Percentiles rank a stretch among this genome's conserved stretches.
Conservation (phyloP, 2,113 vertebrate genomes). For the Garra rufa region DNA sequence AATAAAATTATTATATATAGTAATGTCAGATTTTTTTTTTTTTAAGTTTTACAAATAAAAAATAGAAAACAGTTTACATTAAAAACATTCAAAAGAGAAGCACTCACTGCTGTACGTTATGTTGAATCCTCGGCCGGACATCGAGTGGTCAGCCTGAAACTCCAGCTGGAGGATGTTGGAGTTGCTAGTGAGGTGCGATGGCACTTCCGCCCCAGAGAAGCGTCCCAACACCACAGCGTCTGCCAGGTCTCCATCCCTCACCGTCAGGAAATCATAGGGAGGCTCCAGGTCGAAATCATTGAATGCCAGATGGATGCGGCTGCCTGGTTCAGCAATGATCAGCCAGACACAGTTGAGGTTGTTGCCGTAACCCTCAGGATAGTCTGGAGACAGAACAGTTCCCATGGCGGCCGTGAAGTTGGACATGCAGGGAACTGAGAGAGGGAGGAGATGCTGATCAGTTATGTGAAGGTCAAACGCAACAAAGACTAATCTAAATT, state of each 20-base stretch:
- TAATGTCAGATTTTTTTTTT: no score
- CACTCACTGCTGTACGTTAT: conserved; percentile 97
- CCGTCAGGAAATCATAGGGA: conserved; percentile 95
- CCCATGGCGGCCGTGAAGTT: conserved; percentile 97
- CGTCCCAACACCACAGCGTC: conserved; percentile 89
- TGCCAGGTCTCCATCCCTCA: conserved; percentile 91
- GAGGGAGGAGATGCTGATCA: conserved; percentile 53
- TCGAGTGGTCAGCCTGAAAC: conserved; percentile 98
- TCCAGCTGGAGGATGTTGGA: conserved; percentile 90
- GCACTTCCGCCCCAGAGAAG: conserved; percentile 94
- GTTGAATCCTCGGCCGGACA: conserved; percentile 97
- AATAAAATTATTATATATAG: no score
- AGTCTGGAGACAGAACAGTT: conserved; percentile 95
- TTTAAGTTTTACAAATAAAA: no score
- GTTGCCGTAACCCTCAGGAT: conserved; percentile 97
- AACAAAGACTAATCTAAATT: not conserved
- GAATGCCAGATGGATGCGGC: conserved; percentile 93
- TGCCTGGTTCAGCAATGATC: conserved; percentile 91
- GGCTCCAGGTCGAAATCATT: conserved; percentile 98
- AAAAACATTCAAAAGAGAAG: no score
- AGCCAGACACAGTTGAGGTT: conserved; percentile 98
- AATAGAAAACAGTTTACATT: no score
- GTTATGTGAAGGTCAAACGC: not conserved
- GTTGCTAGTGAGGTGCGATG: conserved; percentile 93
- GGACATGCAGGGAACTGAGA: conserved; percentile 93